A percentile compares a stretch with the other conserved stretches of the same genome.
These are phyloP conservation scores for Oxytorus armatus DNA, from an alignment of 2,888 invertebrate species.

Conservation along the genomic window DNA sequence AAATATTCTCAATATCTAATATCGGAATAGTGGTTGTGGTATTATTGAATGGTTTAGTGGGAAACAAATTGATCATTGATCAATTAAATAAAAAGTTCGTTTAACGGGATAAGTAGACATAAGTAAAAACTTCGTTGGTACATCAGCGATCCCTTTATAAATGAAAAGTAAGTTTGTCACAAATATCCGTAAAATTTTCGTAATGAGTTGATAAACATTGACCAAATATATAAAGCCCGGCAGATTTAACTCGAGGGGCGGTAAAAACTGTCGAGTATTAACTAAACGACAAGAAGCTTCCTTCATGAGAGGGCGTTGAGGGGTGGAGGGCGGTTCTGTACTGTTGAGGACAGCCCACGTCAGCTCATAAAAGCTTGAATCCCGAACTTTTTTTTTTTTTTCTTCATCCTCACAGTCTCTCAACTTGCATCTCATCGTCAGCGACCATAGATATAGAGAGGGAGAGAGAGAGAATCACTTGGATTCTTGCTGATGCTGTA, in stretches of 20 bases:
- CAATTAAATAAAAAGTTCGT: too few relatives aligned
- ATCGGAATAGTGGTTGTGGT: too few relatives aligned
- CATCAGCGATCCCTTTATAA: not conserved
- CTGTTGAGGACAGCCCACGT: constrained; percentile 14
- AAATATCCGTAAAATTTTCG: not conserved
- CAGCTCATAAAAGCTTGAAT: constrained; percentile 40
- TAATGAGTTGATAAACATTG: constrained; percentile 17
- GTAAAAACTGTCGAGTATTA: constrained; percentile 9
- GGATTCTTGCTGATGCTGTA: constrained; percentile 41
- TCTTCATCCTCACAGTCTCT: constrained; percentile 5
- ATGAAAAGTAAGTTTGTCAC: not conserved
- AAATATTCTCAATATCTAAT: too few relatives aligned
- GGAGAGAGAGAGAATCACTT: constrained; percentile 38
- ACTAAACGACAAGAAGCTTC: constrained; percentile 21
- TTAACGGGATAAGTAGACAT: too few relatives aligned
- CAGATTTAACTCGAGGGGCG: not conserved
- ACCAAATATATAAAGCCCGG: constrained; percentile 9
- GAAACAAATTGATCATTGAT: too few relatives aligned
- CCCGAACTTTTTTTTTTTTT: constrained; percentile 34
- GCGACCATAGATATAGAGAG: constrained; percentile 12
- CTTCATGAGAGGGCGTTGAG: not conserved
- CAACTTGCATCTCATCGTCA: constrained; percentile 30
- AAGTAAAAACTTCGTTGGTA: not conserved
- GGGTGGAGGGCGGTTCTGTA: too few relatives aligned
- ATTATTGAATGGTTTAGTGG: too few relatives aligned